phyloP scores from a whole-genome alignment of 2,888 invertebrate genomes.

The Malthinus seriepunctatus region DNA sequence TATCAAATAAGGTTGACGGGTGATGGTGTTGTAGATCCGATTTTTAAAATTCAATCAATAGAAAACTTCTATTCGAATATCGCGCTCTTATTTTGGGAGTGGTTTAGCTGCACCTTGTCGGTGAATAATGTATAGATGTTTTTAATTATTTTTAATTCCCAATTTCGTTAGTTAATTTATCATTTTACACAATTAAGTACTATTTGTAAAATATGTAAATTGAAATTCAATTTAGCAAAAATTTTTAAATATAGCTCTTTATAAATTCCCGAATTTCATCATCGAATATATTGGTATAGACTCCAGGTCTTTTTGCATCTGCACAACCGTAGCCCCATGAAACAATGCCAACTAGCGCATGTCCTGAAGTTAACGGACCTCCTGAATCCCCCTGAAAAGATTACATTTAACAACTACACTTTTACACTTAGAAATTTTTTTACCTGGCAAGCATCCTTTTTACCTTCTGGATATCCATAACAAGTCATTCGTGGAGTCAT shows the following conservation, averaged over 20 bases:
- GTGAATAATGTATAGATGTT: no score
- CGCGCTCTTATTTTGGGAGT: no score
- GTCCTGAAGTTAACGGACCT: slow-evolving; percentile 1
- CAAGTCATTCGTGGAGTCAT: slow-evolving; percentile 6
- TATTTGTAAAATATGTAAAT: not conserved
- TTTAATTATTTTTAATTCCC: no score
- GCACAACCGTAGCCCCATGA: slow-evolving; percentile 14
- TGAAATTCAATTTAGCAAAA: not conserved
- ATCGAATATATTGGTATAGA: not conserved
- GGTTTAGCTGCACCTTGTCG: no score
- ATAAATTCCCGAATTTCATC: not conserved
- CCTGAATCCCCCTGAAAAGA: slow-evolving; percentile 12
- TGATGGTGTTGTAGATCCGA: no score
- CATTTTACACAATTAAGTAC: not conserved
- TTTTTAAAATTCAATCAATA: no score
- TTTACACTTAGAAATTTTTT: not conserved
- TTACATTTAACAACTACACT: not conserved
- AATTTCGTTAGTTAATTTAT: no score
- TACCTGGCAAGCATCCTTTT: slow-evolving; percentile 18
- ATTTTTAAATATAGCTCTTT: not conserved
- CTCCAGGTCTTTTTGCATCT: not conserved
- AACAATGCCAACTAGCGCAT: slow-evolving; percentile 4
- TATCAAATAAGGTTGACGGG: no score
- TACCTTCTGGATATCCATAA: not conserved
- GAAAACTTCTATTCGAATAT: no score